phyloP scores from a whole-genome alignment of 2,113 vertebrate species.

The Poeciliopsis turrubarensis region DNA sequence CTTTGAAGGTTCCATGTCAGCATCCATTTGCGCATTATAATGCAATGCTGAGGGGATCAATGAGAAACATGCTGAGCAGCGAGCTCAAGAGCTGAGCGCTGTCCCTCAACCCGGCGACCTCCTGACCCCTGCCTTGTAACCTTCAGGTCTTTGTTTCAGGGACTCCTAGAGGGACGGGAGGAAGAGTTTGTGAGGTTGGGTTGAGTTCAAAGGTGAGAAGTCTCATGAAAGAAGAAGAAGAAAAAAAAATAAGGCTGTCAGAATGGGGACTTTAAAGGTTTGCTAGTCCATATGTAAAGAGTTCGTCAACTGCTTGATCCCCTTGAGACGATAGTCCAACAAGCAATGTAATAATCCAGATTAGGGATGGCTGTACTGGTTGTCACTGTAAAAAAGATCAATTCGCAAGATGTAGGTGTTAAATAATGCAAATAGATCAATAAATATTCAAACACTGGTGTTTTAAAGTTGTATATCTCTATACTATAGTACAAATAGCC shows the following conservation, averaged over 20 bases:
- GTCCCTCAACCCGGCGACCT: conserved; percentile 82
- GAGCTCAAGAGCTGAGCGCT: conserved; percentile 78
- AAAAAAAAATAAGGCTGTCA: neutral
- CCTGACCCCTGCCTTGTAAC: conserved; percentile 46
- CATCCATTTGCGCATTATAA: conserved; percentile 99
- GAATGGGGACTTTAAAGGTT: conserved; percentile 17
- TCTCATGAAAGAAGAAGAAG: neutral
- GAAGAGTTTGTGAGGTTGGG: conserved; percentile 3
- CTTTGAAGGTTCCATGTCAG: conserved; percentile 97
- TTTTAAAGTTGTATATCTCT: neutral
- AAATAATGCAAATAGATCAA: neutral
- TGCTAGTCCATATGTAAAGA: conserved; percentile 48
- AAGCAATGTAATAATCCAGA: conserved; percentile 68
- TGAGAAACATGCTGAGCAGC: conserved; percentile 95
- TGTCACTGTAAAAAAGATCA: conserved; percentile 63
- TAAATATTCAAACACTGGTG: neutral
- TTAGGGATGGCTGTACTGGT: conserved; percentile 69
- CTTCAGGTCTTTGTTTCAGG: conserved; percentile 33
- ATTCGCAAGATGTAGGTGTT: neutral
- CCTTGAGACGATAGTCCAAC: conserved; percentile 44
- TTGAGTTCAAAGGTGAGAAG: conserved; percentile 2
- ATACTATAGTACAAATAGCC: neutral
- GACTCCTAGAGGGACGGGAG: conserved; percentile 38
- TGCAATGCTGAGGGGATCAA: conserved; percentile 90
- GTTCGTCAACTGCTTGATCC: conserved; percentile 31